Evolutionary conservation across 1,140 invertebrate species (phyloP).

Genomic region (Diorhabda elongata): DNA sequence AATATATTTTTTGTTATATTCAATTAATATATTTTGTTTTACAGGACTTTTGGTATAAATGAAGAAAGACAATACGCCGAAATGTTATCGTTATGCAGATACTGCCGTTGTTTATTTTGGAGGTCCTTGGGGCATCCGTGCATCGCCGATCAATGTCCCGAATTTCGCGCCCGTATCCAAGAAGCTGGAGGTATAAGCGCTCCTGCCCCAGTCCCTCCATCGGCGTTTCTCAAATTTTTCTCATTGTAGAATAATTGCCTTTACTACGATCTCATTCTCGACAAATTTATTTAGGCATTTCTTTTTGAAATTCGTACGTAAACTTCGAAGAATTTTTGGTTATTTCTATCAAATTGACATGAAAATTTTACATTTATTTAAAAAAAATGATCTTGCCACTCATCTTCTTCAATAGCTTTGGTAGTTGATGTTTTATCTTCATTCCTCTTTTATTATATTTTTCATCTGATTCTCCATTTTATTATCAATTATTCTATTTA

Average conservation of each 20-base stretch:
- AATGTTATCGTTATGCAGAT: slow-evolving; percentile 87
- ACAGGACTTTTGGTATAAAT: slow-evolving; percentile 79
- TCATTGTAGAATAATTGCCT: slow-evolving; percentile 60
- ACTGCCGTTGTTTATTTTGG: slow-evolving; percentile 97
- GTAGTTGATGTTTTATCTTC: neutral
- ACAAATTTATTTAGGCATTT: neutral
- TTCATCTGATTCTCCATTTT: too few relatives aligned
- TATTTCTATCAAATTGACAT: neutral
- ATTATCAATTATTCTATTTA: too few relatives aligned
- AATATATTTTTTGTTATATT: too few relatives aligned
- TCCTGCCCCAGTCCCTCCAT: slow-evolving; percentile 79
- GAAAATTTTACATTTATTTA: neutral
- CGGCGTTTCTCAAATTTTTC: slow-evolving; percentile 87
- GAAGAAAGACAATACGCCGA: slow-evolving; percentile 89
- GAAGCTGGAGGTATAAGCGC: slow-evolving; percentile 74
- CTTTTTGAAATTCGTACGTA: neutral
- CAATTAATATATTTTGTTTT: slow-evolving; percentile 12
- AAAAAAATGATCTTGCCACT: neutral
- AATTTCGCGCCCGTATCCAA: slow-evolving; percentile 71
- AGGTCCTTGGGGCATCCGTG: slow-evolving; percentile 87
- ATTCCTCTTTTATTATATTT: neutral
- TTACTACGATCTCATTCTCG: slow-evolving; percentile 12
- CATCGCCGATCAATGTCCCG: slow-evolving; percentile 76
- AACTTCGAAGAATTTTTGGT: neutral
- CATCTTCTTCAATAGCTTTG: neutral